A percentile compares a stretch with the other conserved stretches of the same genome.
Evolutionary conservation across 2,113 vertebrate species (phyloP).

Genomic region (Mastomys coucha): DNA sequence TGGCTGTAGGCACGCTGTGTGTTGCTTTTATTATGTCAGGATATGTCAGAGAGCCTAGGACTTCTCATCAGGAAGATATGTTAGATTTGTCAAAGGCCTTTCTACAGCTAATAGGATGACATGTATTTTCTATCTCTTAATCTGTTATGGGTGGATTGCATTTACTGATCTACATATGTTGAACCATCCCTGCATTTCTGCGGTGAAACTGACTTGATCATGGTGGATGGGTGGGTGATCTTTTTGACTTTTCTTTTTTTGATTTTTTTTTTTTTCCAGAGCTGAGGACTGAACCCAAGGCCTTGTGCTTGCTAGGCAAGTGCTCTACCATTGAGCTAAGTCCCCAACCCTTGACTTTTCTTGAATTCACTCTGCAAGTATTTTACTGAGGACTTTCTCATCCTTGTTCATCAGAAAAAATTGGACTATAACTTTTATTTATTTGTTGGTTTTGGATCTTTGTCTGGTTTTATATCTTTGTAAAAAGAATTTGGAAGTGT

Average conservation of each 20-base stretch:
- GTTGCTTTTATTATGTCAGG: not conserved
- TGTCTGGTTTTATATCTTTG: not conserved
- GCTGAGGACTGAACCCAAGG: too few relatives aligned
- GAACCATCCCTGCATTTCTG: not conserved
- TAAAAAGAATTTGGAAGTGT: not conserved
- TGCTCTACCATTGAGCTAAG: too few relatives aligned
- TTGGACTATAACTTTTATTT: not conserved
- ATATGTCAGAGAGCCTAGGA: not conserved
- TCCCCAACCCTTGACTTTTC: too few relatives aligned
- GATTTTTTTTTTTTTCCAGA: too few relatives aligned
- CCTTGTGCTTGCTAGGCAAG: too few relatives aligned
- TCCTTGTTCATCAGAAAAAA: not conserved
- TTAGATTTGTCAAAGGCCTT: not conserved
- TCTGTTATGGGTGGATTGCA: not conserved
- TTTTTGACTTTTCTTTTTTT: not conserved
- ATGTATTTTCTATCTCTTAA: not conserved
- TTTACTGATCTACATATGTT: not conserved
- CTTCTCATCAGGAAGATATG: not conserved
- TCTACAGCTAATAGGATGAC: not conserved
- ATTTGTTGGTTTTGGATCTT: not conserved
- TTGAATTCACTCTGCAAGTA: not conserved
- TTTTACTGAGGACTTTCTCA: not conserved
- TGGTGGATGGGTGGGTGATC: not conserved
- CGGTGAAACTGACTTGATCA: not conserved
- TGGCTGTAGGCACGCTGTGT: not conserved